Percentiles rank a stretch among this genome's conserved stretches.
Evolutionary conservation across 2,888 invertebrate genomes (phyloP).

Genomic region (Sepioteuthis lessoniana): DNA sequence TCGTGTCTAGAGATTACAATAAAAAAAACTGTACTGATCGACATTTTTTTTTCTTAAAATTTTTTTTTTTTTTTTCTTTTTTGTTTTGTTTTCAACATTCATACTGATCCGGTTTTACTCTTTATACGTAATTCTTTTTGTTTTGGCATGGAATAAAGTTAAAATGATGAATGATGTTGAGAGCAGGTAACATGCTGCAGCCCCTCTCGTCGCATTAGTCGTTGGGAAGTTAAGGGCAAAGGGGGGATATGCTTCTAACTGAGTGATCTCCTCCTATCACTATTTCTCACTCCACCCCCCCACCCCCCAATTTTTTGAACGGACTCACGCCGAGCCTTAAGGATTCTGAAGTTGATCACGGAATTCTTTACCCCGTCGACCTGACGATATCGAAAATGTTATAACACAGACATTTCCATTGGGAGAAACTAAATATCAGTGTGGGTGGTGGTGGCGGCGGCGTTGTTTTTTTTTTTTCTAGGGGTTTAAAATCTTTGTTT

Average conservation of each 20-base stretch:
- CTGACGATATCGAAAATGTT: background rate
- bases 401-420: constrained; percentile 7
- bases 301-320: background rate
- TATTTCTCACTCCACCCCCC: background rate
- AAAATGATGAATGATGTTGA: background rate
- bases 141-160: background rate
- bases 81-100: background rate
- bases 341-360: background rate
- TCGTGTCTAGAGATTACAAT: background rate
- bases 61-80: background rate
- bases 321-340: background rate
- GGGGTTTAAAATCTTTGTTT: too few relatives aligned
- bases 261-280: too few relatives aligned
- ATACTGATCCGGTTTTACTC: background rate
- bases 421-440: background rate
- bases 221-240: background rate
- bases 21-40: background rate
- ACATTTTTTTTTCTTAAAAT: background rate
- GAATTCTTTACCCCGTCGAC: background rate
- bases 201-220: background rate
- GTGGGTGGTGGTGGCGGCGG: background rate
- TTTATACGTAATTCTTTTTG: background rate
- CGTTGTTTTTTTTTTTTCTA: too few relatives aligned
- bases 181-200: background rate
- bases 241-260: too few relatives aligned